Evolutionary conservation across 2,888 invertebrate genomes (phyloP), one percentile per base, ranked within the genome.

Genomic region (Ormyrus labotus): DNA sequence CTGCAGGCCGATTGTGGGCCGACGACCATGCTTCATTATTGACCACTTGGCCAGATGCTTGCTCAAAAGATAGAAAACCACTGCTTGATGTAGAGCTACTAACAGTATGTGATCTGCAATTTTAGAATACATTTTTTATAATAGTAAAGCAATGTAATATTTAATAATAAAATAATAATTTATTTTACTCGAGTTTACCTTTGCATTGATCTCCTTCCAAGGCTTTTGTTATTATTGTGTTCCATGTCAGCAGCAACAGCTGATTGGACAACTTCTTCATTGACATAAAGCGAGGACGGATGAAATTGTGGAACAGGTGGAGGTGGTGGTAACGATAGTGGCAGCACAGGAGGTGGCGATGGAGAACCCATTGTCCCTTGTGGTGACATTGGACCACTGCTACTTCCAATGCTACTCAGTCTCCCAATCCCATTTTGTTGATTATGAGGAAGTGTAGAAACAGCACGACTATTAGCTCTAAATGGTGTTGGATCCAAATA

Each of bases 181-280:
- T 45, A 45, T 13, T 58, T 58, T 34, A 34, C 34, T 34, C 4
- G 51, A 60, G 50, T 60, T 65, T 83, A 90, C 90, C 89, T 89
- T 70, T 89, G 89, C 84, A 89, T 87, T 65, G 86, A 84, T 61
- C 72, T 78, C 85, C 88, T 87, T 77, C 85, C 84, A 55, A 86
- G 86, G 78, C 91, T 90, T 87, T 92, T 92, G 83, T 92, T 92
- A 86, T 92, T 92, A 86, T 92, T 92, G 86, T 92, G 92, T 84
- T 92, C 91, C 82, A 90, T 86, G 83, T 90, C 88, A 79, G 87
- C 87, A 79, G 87, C 84, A 10, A 85, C 76, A 69, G 83, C 84
- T 6, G 88, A 85, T 45, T 89, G 88, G 64, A 89, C 83, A 61
- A 87, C 84, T 86, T 90, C 87, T 85, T 90, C 89, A 81, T 91